phyloP scores from a whole-genome alignment of 2,113 vertebrate genomes.

The Sturnus vulgaris region DNA sequence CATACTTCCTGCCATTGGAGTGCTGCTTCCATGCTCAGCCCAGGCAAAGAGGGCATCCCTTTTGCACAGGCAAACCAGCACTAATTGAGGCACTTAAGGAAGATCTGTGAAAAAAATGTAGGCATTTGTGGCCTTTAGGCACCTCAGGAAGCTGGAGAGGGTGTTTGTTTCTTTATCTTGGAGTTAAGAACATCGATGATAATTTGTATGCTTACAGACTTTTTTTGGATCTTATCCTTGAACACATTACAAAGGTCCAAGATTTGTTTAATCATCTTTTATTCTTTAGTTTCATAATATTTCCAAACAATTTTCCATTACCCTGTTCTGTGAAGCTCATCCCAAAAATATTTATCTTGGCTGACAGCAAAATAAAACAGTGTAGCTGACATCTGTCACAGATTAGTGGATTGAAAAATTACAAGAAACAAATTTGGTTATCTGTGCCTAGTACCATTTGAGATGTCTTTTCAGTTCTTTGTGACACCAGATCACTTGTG shows the following conservation, averaged over 20 bases:
- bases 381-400: slow-evolving; percentile 24
- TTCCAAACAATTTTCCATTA: slow-evolving; percentile 41
- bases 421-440: slow-evolving; percentile 8
- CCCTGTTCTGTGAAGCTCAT: not conserved
- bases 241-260: not conserved
- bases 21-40: not conserved
- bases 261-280: slow-evolving; percentile 26
- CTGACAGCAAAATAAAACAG: slow-evolving; percentile 3
- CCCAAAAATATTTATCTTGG: slow-evolving; percentile 48
- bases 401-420: slow-evolving; percentile 19
- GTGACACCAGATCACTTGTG: not conserved
- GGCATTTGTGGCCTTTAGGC: not conserved
- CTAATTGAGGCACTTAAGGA: not conserved
- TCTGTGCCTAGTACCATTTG: not conserved
- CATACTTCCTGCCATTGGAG: fast-evolving
- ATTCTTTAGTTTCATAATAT: slow-evolving; percentile 40
- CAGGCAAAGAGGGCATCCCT: not conserved
- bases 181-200: not conserved
- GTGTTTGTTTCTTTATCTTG: not conserved
- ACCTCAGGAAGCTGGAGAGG: not conserved
- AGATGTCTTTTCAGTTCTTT: not conserved
- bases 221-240: not conserved
- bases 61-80: not conserved
- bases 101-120: not conserved
- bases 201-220: not conserved